phyloP scores from a whole-genome alignment of 2,888 invertebrate genomes.

The Drosophila birchii region DNA sequence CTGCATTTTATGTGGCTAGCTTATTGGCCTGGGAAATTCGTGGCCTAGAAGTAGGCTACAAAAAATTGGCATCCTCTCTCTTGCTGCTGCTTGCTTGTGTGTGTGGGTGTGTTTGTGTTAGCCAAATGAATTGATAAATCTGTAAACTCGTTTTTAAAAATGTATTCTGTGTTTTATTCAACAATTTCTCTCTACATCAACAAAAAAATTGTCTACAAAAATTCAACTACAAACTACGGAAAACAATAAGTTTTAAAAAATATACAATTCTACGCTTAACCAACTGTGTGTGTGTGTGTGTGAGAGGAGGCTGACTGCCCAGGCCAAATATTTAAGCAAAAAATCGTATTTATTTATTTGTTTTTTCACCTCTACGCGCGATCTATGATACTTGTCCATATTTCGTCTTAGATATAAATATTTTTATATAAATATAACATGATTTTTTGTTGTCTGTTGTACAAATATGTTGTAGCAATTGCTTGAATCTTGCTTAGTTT shows the following conservation, averaged over 20 bases:
- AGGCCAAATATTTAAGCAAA: conserved; percentile 50
- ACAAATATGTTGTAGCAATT: conserved; percentile 64
- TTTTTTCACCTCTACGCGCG: conserved; percentile 72
- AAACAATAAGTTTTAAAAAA: conserved; percentile 52
- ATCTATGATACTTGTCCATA: conserved; percentile 30
- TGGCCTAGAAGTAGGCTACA: conserved; percentile 51
- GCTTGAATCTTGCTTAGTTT: conserved; percentile 57
- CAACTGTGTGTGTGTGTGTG: conserved; percentile 19
- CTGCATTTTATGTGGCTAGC: conserved; percentile 40
- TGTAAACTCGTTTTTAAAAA: conserved; percentile 5
- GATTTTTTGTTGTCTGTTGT: conserved; percentile 50
- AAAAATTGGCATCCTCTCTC: conserved; percentile 3
- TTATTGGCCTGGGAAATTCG: conserved; percentile 47
- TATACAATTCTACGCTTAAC: conserved; percentile 44
- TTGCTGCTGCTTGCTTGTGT: not conserved
- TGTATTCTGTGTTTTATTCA: conserved; percentile 42
- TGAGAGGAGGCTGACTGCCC: conserved; percentile 24
- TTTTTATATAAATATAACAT: conserved; percentile 70
- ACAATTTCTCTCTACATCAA: conserved; percentile 49
- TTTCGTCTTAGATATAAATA: conserved; percentile 57
- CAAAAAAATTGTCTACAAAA: conserved; percentile 48
- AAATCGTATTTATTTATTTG: conserved; percentile 30
- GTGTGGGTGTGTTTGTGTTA: conserved; percentile 3
- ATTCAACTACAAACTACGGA: conserved; percentile 57
- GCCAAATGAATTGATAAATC: conserved; percentile 33